These are phyloP conservation scores for Gari tellinella DNA, from an alignment of 2,888 invertebrate species.

Conservation along the genomic window DNA sequence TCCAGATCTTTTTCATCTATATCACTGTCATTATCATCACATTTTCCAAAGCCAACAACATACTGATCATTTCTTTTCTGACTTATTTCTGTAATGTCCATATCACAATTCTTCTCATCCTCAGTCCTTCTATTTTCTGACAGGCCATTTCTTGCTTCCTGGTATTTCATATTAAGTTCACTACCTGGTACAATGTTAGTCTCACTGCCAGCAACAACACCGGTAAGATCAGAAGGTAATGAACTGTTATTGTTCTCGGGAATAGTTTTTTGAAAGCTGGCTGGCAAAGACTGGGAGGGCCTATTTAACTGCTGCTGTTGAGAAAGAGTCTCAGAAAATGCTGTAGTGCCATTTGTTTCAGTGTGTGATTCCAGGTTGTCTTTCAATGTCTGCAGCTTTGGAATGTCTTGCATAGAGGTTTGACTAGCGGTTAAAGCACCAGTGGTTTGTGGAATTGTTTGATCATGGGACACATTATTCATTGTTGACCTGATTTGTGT, in stretches of 20 bases:
- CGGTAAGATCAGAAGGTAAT: constrained; percentile 40
- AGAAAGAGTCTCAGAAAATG: constrained; percentile 1
- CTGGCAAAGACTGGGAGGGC: constrained; percentile 40
- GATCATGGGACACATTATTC: not conserved
- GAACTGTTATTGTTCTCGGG: constrained; percentile 22
- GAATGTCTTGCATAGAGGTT: constrained; percentile 45
- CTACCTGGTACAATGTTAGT: not conserved
- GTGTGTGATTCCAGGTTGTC: constrained; percentile 14
- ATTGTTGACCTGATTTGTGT: constrained; percentile 23
- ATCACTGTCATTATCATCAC: constrained; percentile 41
- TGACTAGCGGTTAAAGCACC: constrained; percentile 29
- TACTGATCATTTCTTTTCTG: constrained; percentile 11
- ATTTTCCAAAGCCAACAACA: constrained; percentile 52
- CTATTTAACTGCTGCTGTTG: not conserved
- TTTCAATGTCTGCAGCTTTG: constrained; percentile 42
- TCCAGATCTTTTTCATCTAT: constrained; percentile 67
- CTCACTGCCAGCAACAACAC: not conserved
- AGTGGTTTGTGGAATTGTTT: not conserved
- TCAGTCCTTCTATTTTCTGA: too few species aligned
- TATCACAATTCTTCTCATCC: too few species aligned
- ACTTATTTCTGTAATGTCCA: too few species aligned
- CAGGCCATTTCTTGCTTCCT: too few species aligned
- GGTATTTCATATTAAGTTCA: not conserved
- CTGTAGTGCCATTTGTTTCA: not conserved
- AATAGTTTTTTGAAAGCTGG: constrained; percentile 31